Conservation (phyloP, 2,113 vertebrate species). For the Telmatochromis brachygnathus region DNA sequence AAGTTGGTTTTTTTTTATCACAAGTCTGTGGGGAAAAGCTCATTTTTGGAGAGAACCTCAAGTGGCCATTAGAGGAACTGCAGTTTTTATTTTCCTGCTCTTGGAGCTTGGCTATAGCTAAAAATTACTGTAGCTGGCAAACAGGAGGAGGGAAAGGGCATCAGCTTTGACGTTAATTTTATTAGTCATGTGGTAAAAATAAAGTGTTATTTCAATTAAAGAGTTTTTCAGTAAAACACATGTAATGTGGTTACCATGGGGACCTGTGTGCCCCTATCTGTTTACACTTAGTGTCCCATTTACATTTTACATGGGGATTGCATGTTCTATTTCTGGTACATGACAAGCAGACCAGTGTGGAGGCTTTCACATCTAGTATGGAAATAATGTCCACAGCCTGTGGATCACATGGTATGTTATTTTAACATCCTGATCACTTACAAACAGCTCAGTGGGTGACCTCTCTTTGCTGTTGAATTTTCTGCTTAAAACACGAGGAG, state of each 20-base stretch:
- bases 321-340: background rate
- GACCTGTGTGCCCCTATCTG: background rate
- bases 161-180: background rate
- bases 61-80: background rate
- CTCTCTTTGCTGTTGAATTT: background rate
- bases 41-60: background rate
- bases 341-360: background rate
- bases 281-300: background rate
- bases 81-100: background rate
- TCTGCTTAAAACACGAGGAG: background rate
- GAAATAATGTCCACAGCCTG: constrained; percentile 5
- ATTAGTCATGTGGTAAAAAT: background rate
- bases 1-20: background rate
- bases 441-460: background rate
- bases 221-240: background rate
- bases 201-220: background rate
- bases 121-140: background rate
- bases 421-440: constrained; percentile 26
- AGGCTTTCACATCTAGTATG: constrained; percentile 10
- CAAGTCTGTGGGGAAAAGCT: no score
- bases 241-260: background rate
- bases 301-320: background rate
- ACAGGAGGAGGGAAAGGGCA: background rate
- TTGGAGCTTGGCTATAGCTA: background rate
- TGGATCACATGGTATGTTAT: background rate